Percentiles rank a stretch among this genome's conserved stretches.
phyloP scores from a whole-genome alignment of 2,888 invertebrate genomes.

The Megalurothrips usitatus region DNA sequence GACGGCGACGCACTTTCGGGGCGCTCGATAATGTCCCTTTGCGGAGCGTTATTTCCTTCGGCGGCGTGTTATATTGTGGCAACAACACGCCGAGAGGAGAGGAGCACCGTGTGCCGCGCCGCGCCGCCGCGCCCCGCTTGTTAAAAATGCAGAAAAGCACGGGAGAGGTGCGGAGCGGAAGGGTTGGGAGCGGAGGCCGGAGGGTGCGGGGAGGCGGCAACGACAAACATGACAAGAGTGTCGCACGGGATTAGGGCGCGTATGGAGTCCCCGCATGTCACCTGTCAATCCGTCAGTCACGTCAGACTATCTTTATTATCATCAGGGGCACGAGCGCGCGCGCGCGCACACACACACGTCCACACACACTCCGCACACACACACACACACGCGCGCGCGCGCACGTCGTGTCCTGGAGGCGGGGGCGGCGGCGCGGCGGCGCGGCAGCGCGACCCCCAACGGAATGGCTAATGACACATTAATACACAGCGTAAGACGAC shows the following conservation, averaged over 20 bases:
- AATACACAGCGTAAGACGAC: slow-evolving; percentile 1
- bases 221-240: slow-evolving; percentile 12
- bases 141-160: not conserved
- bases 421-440: not conserved
- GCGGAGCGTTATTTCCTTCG: too few species aligned
- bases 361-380: not conserved
- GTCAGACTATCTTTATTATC: slow-evolving; percentile 13
- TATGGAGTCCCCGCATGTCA: not conserved
- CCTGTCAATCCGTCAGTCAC: slow-evolving; percentile 17
- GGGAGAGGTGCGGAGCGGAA: too few species aligned
- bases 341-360: too few species aligned
- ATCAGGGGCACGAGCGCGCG: slow-evolving; percentile 6
- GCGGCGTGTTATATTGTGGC: too few species aligned
- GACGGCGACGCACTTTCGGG: too few species aligned
- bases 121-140: not conserved
- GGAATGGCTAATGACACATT: slow-evolving; percentile 17
- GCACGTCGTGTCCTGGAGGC: not conserved
- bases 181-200: not conserved
- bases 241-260: not conserved
- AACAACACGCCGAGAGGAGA: too few species aligned
- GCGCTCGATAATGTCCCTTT: too few species aligned
- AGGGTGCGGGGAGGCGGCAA: not conserved
- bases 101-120: too few species aligned
- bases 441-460: not conserved
- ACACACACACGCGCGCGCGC: slow-evolving; percentile 2